Conservation (phyloP, 1,140 invertebrate species). For the Ptiloglossa arizonensis region DNA sequence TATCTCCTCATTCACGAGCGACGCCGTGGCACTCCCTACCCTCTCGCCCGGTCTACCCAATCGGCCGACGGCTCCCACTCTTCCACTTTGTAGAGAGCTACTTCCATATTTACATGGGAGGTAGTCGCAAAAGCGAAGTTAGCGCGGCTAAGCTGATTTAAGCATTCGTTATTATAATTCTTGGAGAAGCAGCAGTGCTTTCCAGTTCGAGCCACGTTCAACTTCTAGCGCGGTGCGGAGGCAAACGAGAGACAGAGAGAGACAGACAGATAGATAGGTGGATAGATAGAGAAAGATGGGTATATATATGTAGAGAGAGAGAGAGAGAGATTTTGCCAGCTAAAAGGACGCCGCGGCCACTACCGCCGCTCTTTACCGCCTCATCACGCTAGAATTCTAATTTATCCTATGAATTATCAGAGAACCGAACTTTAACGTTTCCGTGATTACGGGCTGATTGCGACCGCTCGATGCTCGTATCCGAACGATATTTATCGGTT, state of each 20-base stretch:
- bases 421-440: conserved; percentile 36
- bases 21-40: conserved; percentile 56
- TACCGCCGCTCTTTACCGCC: conserved; percentile 47
- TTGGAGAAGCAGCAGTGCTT: conserved; percentile 66
- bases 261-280: no score
- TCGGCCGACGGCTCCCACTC: conserved; percentile 74
- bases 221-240: conserved; percentile 43
- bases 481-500: no score
- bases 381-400: conserved; percentile 55
- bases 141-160: conserved; percentile 81
- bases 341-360: conserved; percentile 51
- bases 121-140: conserved; percentile 79
- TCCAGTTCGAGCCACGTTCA: conserved; percentile 45
- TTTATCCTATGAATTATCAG: conserved; percentile 60
- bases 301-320: no score
- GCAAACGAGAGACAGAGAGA: conserved; percentile 9
- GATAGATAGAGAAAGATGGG: no score
- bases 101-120: conserved; percentile 80
- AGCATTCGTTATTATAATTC: conserved; percentile 82
- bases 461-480: neutral
- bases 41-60: conserved; percentile 67
- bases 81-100: conserved; percentile 73
- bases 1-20: conserved; percentile 50
- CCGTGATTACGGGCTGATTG: conserved; percentile 36
- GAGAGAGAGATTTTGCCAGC: conserved; percentile 33